phyloP scores from a whole-genome alignment of 2,888 invertebrate species.

The Polyploca ridens region DNA sequence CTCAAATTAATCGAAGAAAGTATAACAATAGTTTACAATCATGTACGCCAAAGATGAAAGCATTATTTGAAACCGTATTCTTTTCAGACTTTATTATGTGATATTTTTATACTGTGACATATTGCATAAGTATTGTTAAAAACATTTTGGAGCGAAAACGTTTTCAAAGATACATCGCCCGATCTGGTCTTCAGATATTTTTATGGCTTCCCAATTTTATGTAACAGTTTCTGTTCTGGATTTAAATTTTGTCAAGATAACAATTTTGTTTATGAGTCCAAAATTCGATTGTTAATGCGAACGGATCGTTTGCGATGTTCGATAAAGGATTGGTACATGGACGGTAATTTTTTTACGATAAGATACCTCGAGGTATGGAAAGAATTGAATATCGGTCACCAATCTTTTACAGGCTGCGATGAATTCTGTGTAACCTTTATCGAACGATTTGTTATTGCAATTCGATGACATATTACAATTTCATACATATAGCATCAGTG shows the following conservation, averaged over 20 bases:
- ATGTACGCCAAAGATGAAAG: no score
- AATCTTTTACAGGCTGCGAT: neutral
- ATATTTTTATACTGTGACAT: conserved; percentile 14
- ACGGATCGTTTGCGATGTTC: conserved; percentile 23
- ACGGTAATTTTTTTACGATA: neutral
- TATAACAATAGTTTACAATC: no score
- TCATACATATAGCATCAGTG: neutral
- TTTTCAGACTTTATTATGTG: neutral
- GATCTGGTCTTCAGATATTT: conserved; percentile 32
- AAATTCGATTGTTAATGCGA: conserved; percentile 22
- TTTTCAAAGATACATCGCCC: neutral
- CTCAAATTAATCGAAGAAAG: no score
- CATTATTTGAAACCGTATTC: no score
- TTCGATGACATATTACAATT: neutral
- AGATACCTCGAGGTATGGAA: neutral
- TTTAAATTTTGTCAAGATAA: conserved; percentile 39
- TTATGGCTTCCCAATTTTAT: conserved; percentile 45
- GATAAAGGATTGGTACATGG: conserved; percentile 7
- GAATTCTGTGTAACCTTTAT: neutral
- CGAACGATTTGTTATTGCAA: neutral
- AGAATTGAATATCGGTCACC: neutral
- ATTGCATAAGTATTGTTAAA: neutral
- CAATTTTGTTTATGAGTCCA: conserved; percentile 36
- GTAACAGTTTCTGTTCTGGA: conserved; percentile 28
- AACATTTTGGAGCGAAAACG: neutral